Conservation (phyloP, 2,888 invertebrate species). For the Temnothorax rugatulus region DNA sequence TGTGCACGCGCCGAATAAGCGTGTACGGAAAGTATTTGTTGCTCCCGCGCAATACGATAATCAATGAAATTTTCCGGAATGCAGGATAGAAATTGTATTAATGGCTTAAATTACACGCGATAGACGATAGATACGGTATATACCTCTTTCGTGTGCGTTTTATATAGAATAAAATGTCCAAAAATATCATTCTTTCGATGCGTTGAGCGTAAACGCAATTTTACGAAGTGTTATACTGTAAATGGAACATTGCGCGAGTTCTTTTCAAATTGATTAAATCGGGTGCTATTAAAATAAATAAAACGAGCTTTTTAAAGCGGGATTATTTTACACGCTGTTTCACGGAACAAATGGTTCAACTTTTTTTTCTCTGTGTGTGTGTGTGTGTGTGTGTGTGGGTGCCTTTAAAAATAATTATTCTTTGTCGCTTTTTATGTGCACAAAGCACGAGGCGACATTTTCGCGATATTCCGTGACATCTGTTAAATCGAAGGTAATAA, state of each 20-base stretch:
- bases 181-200: slow-evolving; percentile 27
- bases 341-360: background rate
- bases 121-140: background rate
- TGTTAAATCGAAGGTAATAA: slow-evolving; percentile 22
- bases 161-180: slow-evolving; percentile 6
- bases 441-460: background rate
- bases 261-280: slow-evolving; percentile 50
- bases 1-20: slow-evolving; percentile 7
- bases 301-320: slow-evolving; percentile 38
- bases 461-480: background rate
- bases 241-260: slow-evolving; percentile 13
- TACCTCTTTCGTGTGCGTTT: background rate
- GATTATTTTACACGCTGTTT: slow-evolving; percentile 26
- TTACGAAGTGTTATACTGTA: slow-evolving; percentile 31
- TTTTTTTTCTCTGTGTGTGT: background rate
- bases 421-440: slow-evolving; percentile 17
- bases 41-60: slow-evolving; percentile 3
- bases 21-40: slow-evolving; percentile 12
- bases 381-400: too few species aligned
- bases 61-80: slow-evolving; percentile 38
- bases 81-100: slow-evolving; percentile 37
- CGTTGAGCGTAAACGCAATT: slow-evolving; percentile 30
- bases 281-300: slow-evolving; percentile 38
- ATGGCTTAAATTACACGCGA: slow-evolving; percentile 39
- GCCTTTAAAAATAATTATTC: slow-evolving; percentile 24